These are phyloP conservation scores for Battus philenor DNA, from an alignment of 1,140 invertebrate genomes.

Conservation along the genomic window DNA sequence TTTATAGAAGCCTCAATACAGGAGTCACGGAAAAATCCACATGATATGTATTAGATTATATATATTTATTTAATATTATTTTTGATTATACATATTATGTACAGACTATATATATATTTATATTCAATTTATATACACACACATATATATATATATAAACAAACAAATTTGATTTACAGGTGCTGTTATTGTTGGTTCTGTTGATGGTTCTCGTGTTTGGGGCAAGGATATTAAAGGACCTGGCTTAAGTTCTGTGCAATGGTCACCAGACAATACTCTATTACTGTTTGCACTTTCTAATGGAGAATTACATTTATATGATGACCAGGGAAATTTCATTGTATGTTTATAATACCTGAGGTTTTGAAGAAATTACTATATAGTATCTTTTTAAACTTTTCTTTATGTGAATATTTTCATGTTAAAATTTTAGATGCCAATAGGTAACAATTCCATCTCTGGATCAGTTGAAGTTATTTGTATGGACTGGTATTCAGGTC, in stretches of 20 bases:
- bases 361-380: too few relatives aligned
- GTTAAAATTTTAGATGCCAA: slow-evolving; percentile 77
- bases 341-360: slow-evolving; percentile 68
- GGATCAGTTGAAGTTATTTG: slow-evolving; percentile 80
- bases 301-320: slow-evolving; percentile 96
- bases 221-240: slow-evolving; percentile 95
- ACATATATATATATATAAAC: too few relatives aligned
- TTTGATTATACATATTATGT: too few relatives aligned
- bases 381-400: too few relatives aligned
- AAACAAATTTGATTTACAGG: too few relatives aligned
- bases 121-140: too few relatives aligned
- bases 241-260: slow-evolving; percentile 87
- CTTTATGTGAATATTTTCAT: too few relatives aligned
- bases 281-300: slow-evolving; percentile 93
- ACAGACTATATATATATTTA: too few relatives aligned
- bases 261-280: slow-evolving; percentile 95
- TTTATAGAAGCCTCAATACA: too few relatives aligned
- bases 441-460: slow-evolving; percentile 79
- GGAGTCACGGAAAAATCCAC: too few relatives aligned
- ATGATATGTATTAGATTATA: too few relatives aligned
- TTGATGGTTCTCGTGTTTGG: slow-evolving; percentile 98
- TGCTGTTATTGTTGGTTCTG: slow-evolving; percentile 86
- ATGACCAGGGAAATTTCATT: slow-evolving; percentile 89
- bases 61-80: too few relatives aligned
- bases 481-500: slow-evolving; percentile 92